These are phyloP conservation scores for Peromyscus maniculatus DNA, from an alignment of 2,113 vertebrate genomes.

Conservation along the genomic window DNA sequence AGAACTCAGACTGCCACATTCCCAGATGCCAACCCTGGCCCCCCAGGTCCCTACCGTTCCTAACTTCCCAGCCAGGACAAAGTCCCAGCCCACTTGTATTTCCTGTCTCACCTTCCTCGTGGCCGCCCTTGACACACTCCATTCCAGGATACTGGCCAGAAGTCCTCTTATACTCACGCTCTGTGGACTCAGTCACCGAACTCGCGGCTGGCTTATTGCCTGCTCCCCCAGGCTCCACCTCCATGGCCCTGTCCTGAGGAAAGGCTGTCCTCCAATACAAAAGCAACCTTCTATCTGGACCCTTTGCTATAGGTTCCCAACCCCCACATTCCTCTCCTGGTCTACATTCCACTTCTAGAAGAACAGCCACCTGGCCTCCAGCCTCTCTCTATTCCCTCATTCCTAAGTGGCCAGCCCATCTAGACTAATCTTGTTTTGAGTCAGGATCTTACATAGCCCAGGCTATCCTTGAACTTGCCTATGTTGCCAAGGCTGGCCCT, in stretches of 20 bases:
- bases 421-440: neutral
- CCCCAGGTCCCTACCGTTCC: neutral
- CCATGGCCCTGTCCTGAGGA: neutral
- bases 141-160: neutral
- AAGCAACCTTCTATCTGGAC: neutral
- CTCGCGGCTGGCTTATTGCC: neutral
- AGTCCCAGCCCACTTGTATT: neutral
- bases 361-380: neutral
- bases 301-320: neutral
- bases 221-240: neutral
- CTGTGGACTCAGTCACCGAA: neutral
- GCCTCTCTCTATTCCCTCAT: neutral
- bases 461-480: neutral
- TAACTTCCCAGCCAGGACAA: neutral
- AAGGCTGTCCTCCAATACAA: neutral
- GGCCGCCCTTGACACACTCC: neutral
- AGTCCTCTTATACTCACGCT: neutral
- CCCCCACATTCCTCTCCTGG: neutral
- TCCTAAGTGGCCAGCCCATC: neutral
- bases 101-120: neutral
- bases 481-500: neutral
- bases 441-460: neutral
- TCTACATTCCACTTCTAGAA: neutral
- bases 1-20: neutral
- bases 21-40: neutral